Evolutionary conservation across 2,113 vertebrate species (phyloP), one percentile per base, ranked within the genome.

Genomic region (Pelecanus crispus): DNA sequence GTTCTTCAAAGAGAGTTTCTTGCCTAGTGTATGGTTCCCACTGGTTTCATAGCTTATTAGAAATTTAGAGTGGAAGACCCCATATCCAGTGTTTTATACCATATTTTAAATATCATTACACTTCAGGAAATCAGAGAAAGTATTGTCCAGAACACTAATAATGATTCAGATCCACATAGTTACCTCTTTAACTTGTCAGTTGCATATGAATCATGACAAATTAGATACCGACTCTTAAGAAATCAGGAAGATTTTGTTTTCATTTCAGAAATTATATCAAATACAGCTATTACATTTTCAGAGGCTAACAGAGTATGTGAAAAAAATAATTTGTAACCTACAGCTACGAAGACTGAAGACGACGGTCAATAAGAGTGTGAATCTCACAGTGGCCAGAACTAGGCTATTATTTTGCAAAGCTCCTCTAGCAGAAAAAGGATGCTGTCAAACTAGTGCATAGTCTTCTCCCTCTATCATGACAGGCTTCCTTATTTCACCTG

Each of bases 21-120:
- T 78, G 10, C 6, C 17, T 12, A 17, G 2, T 11, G 6, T 20
- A 7, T 13, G 0, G 0, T n/a, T 72, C 40, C 25, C 18, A 84
- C 10, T n/a, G 28, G 11, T 77, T 74, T 67, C 47, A 40, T 1
- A 38, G 3, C 5, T 75, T 79, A 40, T 11, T 63, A 62, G 32
- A 90, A 88, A 71, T 65, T 17, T 45, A 79, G 18, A 58, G 8
- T 25, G 9, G 12, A 92, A 73, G 26, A 40, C 2, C 2, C 5
- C 12, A 45, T 13, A 31, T 2, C 3, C 11, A 47, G 3, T 4
- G 13, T 13, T 59, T 65, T 73, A 62, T 34, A 56, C 2, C 4
- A 16, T 17, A 65, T 32, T 88, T 81, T 50, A 63, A 56, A 53
- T 53, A 68, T 6, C 42, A 49, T 3, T 38, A 63, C 47, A 67